Base-by-base conservation (phyloP, 2,888 invertebrate genomes). In the Melieria picta region DNA sequence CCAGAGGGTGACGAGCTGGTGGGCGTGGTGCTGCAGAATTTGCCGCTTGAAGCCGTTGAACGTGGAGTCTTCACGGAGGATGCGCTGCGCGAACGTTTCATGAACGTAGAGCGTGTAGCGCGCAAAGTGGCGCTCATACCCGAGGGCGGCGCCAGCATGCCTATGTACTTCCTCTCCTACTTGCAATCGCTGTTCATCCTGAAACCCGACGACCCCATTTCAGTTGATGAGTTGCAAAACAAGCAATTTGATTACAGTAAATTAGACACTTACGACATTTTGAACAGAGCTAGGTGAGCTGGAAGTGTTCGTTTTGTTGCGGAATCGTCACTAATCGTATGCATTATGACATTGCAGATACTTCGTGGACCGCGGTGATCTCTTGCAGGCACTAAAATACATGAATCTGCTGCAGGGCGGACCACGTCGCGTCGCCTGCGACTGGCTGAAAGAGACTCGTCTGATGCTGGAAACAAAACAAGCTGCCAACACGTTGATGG, bases 51-150 rank as follows among this genome's bases (percentile, higher is more conserved):
- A 76, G 95, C 94, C 0, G 88, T 91, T 11, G 89, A 91, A 43
- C 90, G 93, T 65, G 98, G 98, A 6, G 94, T 98, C 16, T 94
- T 91, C 84, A 94, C 97, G 0, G 97, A 98, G 86, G 93, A 94
- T 80, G 92, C 93, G 6, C 88, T 99, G 47, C 90, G 93, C 72
- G 94, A 95, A 77, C 90, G 95, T 76, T 99, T 98, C 85, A 87
- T 94, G 7, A 91, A 91, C 88, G 91, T 96, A 79, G 94, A 94
- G 82, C 89, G 91, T 72, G 90, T 95, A 9, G 96, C 97, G 4
- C 90, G 92, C 72, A 91, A 93, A 77, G 91, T 98, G 67, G 97
- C 98, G 0, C 85, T 97, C 77, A 91, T 99, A 2, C 96, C 96
- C 0, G 94, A 94, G 71, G 90, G 91, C 13, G 97, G 97, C n/a